Base-by-base conservation (phyloP, 2,888 invertebrate species). In the Cataglyphis albicans region DNA sequence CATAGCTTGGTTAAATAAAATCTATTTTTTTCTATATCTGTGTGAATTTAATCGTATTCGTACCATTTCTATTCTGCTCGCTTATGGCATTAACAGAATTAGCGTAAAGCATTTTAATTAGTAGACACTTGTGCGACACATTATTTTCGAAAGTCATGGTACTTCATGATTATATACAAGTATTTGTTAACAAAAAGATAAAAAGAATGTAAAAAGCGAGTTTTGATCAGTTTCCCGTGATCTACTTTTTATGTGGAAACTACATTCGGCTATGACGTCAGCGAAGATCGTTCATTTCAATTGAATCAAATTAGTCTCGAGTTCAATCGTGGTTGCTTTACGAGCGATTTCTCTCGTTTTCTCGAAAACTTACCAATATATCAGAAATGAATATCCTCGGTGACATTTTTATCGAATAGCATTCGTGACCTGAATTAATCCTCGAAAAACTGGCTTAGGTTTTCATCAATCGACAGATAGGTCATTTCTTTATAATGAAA, bases 281-380 rank as follows among this genome's bases (percentile, higher is more conserved):
- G 32, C 44, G 10, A 25, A 35, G 44, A 78, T 44, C 32, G 32
- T 70, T 70, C 35, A 35, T 44, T 44, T 44, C 35, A 72, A 44
- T 80, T 59, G 18, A 59, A 80, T 80, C 59, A 18, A 80, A 80
- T 80, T 72, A 80, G 78, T 80, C 48, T 61, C 59, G 35, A 75
- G 65, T 65, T 65, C 52, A 75, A 25, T 65, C 65, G 25, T 55
- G 55, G 25, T 67, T 55, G 15, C 29, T 76, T 76, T 76, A 29
- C 67, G 0, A 76, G 4, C 72, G 59, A 72, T 72, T 80, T 80
- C 78, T 80, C 72, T 48, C 15, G 0, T 68, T 57, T 57, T 41
- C 68, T 72, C 44, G 18, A 59, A 5, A 80, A 25, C 18, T 35
- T 18, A n/a, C 21, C 44, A 32, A 44, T 72, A 59, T 32, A 52